Percentiles rank a stretch among this genome's conserved stretches.
phyloP scores from a whole-genome alignment of 2,113 vertebrate species.

The Oncorhynchus keta region DNA sequence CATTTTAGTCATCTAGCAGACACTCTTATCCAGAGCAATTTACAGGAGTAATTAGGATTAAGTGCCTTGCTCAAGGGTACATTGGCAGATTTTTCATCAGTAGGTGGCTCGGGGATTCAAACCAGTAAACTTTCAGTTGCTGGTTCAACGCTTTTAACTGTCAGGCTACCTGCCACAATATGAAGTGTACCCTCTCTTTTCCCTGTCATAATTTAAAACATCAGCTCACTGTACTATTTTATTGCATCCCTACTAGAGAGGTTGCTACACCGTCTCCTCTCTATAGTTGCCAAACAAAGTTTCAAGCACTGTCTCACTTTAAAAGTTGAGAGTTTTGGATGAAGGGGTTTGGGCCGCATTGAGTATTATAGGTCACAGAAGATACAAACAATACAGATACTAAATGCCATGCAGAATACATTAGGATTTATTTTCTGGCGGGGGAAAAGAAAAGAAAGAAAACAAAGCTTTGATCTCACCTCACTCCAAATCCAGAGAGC shows the following conservation, averaged over 20 bases:
- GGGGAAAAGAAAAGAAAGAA: neutral
- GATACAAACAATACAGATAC: slow-evolving; percentile 16
- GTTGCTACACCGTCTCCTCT: neutral
- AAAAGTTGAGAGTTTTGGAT: neutral
- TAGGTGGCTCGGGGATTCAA: too few species aligned
- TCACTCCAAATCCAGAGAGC: slow-evolving; percentile 4
- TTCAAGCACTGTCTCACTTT: neutral
- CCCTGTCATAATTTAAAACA: too few species aligned
- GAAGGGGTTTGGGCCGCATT: neutral
- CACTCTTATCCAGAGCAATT: too few species aligned
- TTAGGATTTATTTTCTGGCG: too few species aligned
- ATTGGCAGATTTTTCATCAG: too few species aligned
- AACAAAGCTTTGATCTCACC: slow-evolving; percentile 22
- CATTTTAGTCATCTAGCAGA: too few species aligned
- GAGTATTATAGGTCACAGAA: slow-evolving; percentile 9
- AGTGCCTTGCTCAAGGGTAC: too few species aligned
- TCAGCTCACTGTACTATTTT: neutral
- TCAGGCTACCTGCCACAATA: too few species aligned
- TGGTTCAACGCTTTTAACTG: too few species aligned
- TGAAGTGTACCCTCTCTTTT: too few species aligned
- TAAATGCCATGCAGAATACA: slow-evolving; percentile 10
- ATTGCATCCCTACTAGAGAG: neutral
- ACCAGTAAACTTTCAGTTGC: too few species aligned
- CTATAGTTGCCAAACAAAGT: neutral
- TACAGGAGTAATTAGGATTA: too few species aligned